Percentiles rank a stretch among this genome's conserved stretches.
Evolutionary conservation across 1,140 invertebrate species (phyloP).

Genomic region (Hylaeus anthracinus): DNA sequence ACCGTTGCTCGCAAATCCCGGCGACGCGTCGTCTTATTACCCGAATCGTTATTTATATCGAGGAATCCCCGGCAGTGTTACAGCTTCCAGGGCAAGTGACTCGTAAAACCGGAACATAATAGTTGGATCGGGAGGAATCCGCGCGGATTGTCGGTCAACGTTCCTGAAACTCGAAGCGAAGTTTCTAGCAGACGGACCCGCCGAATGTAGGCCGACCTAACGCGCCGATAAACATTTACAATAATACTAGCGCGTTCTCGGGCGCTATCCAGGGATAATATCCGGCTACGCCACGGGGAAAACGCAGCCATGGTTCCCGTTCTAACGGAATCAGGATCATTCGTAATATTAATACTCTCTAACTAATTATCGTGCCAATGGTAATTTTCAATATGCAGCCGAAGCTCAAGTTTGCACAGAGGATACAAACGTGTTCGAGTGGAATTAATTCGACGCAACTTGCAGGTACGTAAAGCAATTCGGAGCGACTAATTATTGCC

Average conservation of each 20-base stretch:
- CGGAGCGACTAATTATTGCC: not conserved
- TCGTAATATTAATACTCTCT: constrained; percentile 26
- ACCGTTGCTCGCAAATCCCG: constrained; percentile 9
- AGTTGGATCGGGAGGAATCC: constrained; percentile 12
- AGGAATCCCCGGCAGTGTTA: not conserved
- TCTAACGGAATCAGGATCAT: constrained; percentile 3
- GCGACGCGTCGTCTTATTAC: not conserved
- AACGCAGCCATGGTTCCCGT: not conserved
- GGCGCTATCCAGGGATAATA: not conserved
- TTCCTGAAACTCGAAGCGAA: not conserved
- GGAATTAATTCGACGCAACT: constrained; percentile 38
- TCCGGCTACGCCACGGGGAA: not conserved
- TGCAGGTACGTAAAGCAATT: constrained; percentile 28
- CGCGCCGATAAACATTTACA: constrained; percentile 31
- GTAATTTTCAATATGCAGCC: constrained; percentile 29
- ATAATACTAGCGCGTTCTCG: not conserved
- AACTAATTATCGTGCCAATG: constrained; percentile 27
- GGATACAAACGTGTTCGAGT: not conserved
- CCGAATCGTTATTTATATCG: constrained; percentile 11
- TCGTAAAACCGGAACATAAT: constrained; percentile 12
- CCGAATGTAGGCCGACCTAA: constrained; percentile 16
- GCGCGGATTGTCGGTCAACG: not conserved
- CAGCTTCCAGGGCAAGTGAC: not conserved
- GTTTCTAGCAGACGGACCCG: not conserved
- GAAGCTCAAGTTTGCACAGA: constrained; percentile 22